Conservation (phyloP, 1,140 invertebrate species). For the Caerostris darwini region DNA sequence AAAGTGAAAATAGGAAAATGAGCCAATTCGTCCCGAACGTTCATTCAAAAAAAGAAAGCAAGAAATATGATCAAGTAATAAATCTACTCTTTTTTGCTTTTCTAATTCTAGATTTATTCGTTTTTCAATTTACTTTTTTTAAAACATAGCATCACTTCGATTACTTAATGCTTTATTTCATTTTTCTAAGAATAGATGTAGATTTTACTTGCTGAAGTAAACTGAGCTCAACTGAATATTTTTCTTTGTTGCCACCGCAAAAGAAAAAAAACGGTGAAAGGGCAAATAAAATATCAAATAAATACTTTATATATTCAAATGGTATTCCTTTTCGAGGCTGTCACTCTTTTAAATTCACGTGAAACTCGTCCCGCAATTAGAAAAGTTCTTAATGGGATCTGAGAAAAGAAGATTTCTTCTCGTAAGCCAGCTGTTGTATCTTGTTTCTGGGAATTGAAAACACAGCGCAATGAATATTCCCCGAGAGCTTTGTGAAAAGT, state of each 20-base stretch:
- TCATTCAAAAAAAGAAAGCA: not conserved
- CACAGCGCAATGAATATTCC: too few species aligned
- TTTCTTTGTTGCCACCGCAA: not conserved
- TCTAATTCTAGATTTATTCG: not conserved
- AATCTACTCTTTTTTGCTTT: not conserved
- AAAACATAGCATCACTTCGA: not conserved
- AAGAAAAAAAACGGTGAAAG: not conserved
- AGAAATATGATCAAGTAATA: not conserved
- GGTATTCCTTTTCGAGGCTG: not conserved
- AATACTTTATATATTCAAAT: conserved; percentile 1
- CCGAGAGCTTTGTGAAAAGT: not conserved
- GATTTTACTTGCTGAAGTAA: not conserved
- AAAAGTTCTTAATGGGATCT: not conserved
- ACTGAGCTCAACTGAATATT: not conserved
- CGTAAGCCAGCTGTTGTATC: not conserved
- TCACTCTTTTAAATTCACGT: not conserved
- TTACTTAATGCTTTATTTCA: not conserved
- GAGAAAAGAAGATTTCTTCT: not conserved
- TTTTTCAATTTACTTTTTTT: not conserved
- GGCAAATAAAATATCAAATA: not conserved
- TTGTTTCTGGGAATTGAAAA: not conserved
- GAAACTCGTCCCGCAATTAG: not conserved
- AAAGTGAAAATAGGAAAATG: conserved; percentile 5
- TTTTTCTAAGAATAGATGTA: not conserved
- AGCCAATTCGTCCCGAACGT: not conserved